Conservation (phyloP, 2,797 vertebrate species). For the Halcyon badia region DNA sequence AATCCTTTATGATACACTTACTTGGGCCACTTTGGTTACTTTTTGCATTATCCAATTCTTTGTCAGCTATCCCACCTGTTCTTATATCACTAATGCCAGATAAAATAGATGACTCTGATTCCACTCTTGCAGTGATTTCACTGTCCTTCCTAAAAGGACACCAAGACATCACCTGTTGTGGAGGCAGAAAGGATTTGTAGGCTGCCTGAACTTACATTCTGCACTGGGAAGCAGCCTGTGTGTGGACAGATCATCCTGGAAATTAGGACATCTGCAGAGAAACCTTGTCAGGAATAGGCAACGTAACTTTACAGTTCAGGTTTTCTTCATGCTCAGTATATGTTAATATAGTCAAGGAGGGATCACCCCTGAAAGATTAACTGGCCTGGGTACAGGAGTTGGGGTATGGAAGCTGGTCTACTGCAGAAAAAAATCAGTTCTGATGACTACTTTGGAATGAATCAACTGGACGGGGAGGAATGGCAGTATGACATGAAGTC, state of each 20-base stretch:
- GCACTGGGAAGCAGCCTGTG: neutral
- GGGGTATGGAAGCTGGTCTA: neutral
- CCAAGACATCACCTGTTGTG: rapidly evolving
- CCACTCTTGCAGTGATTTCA: neutral
- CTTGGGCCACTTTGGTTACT: neutral
- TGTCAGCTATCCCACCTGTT: neutral
- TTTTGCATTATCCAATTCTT: neutral
- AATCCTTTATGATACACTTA: neutral
- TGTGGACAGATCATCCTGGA: neutral
- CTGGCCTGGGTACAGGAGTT: neutral
- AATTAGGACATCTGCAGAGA: neutral
- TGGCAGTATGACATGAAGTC: neutral
- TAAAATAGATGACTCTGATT: neutral
- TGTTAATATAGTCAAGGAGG: neutral
- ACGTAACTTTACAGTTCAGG: neutral
- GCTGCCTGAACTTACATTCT: neutral
- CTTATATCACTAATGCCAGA: neutral
- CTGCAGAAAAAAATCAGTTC: neutral
- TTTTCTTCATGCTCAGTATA: neutral
- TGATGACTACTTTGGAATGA: neutral
- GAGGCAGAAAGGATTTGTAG: neutral
- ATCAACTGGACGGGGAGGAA: neutral
- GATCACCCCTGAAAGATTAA: neutral
- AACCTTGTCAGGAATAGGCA: neutral
- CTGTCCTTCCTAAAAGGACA: neutral